phyloP scores from a whole-genome alignment of 2,888 invertebrate species.

The Coelinius sp. region DNA sequence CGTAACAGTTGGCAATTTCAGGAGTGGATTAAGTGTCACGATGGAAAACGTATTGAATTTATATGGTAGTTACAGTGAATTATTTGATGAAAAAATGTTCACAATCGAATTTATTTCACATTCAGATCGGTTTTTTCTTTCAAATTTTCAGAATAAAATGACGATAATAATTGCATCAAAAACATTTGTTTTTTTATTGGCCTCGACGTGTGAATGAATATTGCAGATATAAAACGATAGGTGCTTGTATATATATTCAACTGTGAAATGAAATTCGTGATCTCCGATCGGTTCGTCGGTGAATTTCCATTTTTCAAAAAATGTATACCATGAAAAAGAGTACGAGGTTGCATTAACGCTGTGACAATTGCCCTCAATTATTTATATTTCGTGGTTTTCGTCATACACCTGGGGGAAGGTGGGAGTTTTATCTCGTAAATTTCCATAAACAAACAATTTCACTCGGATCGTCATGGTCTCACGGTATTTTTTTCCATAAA shows the following conservation, averaged over 20 bases:
- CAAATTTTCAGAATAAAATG: neutral
- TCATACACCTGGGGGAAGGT: constrained; percentile 15
- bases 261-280: neutral
- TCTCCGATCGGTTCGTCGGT: neutral
- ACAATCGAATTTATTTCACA: neutral
- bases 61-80: neutral
- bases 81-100: neutral
- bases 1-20: neutral
- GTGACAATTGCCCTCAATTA: constrained; percentile 25
- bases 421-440: constrained; percentile 30
- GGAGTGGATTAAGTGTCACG: neutral
- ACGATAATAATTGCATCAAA: no score
- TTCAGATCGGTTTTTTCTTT: no score
- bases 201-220: neutral
- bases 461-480: constrained; percentile 20
- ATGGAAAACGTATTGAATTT: neutral
- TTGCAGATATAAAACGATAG: neutral
- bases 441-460: constrained; percentile 39
- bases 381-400: constrained; percentile 34
- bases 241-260: neutral
- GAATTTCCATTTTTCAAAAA: neutral
- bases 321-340: neutral
- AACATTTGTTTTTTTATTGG: neutral
- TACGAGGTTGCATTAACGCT: neutral
- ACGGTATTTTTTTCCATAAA: constrained; percentile 13